Evolutionary conservation across 2,888 invertebrate genomes (phyloP).

Genomic region (Epistrophe eligans): DNA sequence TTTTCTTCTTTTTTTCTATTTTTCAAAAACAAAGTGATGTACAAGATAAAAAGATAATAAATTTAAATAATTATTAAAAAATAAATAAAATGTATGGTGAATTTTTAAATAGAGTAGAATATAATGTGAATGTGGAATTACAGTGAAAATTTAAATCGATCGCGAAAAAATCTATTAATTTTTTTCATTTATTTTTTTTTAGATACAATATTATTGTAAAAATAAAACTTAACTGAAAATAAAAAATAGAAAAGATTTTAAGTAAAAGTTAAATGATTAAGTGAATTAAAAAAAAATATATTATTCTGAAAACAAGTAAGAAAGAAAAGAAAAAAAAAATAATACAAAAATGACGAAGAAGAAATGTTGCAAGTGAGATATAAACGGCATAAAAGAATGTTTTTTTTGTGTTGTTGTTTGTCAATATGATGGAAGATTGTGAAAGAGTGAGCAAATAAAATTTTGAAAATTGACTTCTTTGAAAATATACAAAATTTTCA

Average conservation of each 20-base stretch:
- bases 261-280: neutral
- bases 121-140: slow-evolving; percentile 12
- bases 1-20: neutral
- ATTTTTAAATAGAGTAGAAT: neutral
- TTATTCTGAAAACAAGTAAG: neutral
- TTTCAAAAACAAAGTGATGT: neutral
- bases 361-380: slow-evolving; percentile 57
- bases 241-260: slow-evolving; percentile 13
- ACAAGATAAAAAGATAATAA: neutral
- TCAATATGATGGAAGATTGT: slow-evolving; percentile 47
- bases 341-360: slow-evolving; percentile 49
- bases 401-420: slow-evolving; percentile 4
- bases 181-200: slow-evolving; percentile 12
- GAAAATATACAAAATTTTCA: slow-evolving; percentile 26
- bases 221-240: slow-evolving; percentile 24
- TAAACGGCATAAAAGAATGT: slow-evolving; percentile 39
- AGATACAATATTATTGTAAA: slow-evolving; percentile 46
- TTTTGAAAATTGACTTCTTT: slow-evolving; percentile 38
- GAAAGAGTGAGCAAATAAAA: slow-evolving; percentile 37
- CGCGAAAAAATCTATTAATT: neutral
- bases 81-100: neutral
- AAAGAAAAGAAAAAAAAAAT: neutral
- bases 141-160: slow-evolving; percentile 13
- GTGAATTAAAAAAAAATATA: neutral
- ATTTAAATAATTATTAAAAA: neutral